A percentile compares a stretch with the other conserved stretches of the same genome.
Conservation (phyloP, 1,140 invertebrate genomes). For the Liolophura sinensis region DNA sequence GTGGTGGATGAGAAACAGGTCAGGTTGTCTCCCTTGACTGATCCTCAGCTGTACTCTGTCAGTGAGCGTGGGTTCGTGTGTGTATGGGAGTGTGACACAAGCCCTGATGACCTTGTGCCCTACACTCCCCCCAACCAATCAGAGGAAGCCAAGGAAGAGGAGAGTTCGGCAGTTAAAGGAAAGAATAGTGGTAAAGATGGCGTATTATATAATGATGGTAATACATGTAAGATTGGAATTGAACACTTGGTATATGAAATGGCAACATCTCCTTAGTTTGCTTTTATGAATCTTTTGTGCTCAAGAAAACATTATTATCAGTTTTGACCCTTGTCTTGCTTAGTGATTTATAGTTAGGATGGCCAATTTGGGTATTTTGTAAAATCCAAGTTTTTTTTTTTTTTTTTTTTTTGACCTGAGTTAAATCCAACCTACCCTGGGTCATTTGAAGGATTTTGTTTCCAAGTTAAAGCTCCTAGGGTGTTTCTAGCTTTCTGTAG, state of each 20-base stretch:
- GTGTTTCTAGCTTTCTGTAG: too few species aligned
- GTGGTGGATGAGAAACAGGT: too few species aligned
- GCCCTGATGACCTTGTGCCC: constrained; percentile 67
- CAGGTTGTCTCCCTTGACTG: constrained; percentile 17
- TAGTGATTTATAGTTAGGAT: too few species aligned
- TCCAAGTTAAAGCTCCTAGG: too few species aligned
- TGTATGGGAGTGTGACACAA: constrained; percentile 85
- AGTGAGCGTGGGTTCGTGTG: constrained; percentile 70
- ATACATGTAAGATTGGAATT: constrained; percentile 1
- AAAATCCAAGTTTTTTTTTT: too few species aligned
- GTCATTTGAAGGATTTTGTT: too few species aligned
- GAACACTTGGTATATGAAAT: not conserved
- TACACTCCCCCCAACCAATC: constrained; percentile 4
- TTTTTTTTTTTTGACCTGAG: too few species aligned
- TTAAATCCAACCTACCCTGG: too few species aligned
- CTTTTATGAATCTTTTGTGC: too few species aligned
- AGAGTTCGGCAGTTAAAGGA: constrained; percentile 1
- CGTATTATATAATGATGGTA: not conserved
- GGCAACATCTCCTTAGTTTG: too few species aligned
- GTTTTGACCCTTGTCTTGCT: too few species aligned
- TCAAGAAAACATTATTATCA: not conserved
- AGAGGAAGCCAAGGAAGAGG: constrained; percentile 11
- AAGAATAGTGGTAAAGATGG: not conserved
- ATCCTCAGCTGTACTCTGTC: constrained; percentile 57
- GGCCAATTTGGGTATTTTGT: too few species aligned